Base-by-base conservation (phyloP, 1,140 invertebrate genomes). In the Polypedilum vanderplanki region DNA sequence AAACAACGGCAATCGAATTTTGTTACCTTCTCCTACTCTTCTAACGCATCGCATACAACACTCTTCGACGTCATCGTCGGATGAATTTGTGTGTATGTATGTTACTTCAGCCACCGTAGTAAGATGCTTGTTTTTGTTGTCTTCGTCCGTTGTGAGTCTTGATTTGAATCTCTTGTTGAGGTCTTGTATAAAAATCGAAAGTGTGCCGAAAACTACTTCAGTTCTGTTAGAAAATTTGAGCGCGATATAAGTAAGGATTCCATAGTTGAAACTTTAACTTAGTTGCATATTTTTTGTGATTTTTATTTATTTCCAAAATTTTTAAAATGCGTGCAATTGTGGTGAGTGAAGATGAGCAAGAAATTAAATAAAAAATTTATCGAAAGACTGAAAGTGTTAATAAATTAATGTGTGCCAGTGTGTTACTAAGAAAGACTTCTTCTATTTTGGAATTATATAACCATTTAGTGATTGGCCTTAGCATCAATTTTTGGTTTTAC, bases 11-110 rank as follows among this genome's bases (percentile, higher is more conserved):
- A 57, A 57, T 4, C 4, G n/a, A 57, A 57, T 1, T 57, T n/a
- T 46, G 8, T 70, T 70, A 3, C 8, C 65, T 70, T 70, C 65
- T 70, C 65, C 65, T 70, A 70, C 65, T 70, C 65, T 57, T 57
- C 46, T 57, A 57, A 57, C 12, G 46, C 46, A 57, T 57, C 46
- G 46, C 46, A 57, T 57, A 8, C n/a, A 15, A 24, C 74, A 77
- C 0, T 76, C 79, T 1, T n/a, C 40, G 17, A 76, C 78, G 8
- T 74, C 78, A 9, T 77, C 78, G 12, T 77, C 77, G n/a, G n/a
- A n/a, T n/a, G n/a, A n/a, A n/a, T n/a, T 18, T 77, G 80, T 7
- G 81, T 81, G n/a, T n/a, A n/a, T n/a, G n/a, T n/a, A n/a, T 7
- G 17, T 73, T 73, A 24, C 3, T 73, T 22, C 7, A 20, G 5